Base-by-base conservation (phyloP, 2,797 vertebrate genomes). In the Sternarchorhynchus goeldii region DNA sequence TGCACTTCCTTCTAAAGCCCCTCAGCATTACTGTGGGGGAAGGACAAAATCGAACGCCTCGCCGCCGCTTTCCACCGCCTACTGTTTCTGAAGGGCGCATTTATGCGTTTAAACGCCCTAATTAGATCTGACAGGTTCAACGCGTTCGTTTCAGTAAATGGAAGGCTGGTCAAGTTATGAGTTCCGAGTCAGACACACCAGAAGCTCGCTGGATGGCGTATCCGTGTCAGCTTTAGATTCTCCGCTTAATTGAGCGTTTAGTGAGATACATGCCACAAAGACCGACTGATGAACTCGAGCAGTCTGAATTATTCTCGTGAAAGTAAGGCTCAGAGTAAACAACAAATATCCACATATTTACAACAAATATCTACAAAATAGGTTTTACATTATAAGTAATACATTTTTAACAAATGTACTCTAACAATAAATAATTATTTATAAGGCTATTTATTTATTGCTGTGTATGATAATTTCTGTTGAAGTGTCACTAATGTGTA, bases 121-220 rank as follows among this genome's bases (percentile, higher is more conserved):
- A 97, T 96, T 94, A 95, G 93, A 95, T 94, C 91, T 96, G 95
- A 98, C 96, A 96, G 95, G 94, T 96, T 98, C 94, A 96, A 95
- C 94, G 93, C 94, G 93, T 95, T 93, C 84, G 88, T 89, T 91
- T 84, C 80, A 86, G 87, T 81, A 81, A 85, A 92, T 92, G 93
- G 94, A 94, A 94, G 92, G 92, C 92, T 90, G 93, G 93, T 93
- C 93, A 93, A 93, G 94, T 96, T 93, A 94, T 95, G 95, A 94
- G 95, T 95, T 96, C 95, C 94, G 94, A 96, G 91, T 93, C 91
- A 89, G 88, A 85, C 88, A 88, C 90, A 86, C 50, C 88, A 87
- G 88, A 89, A 90, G 89, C 89, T 88, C 87, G 82, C 57, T 81
- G 88, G 89, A 91, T 89, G 89, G 90, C 88, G 91, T 89, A 89